Evolutionary conservation across 2,888 invertebrate genomes (phyloP), one percentile per base, ranked within the genome.

Genomic region (Argyresthia goedartella): DNA sequence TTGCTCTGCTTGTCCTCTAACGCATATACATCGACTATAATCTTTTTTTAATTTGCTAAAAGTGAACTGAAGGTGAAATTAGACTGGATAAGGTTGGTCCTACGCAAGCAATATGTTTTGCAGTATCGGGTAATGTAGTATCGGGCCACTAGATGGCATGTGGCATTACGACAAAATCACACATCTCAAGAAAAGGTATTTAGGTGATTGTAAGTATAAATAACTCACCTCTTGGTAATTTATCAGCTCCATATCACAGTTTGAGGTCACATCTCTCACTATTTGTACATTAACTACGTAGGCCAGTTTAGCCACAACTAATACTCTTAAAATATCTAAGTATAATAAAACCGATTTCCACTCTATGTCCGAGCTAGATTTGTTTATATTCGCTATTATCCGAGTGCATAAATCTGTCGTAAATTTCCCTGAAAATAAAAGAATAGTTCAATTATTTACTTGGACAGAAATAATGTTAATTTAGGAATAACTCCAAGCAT

Each of bases 221-320:
- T n/a, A n/a, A n/a, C n/a, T n/a, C 25, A 84, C 69, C 34, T 85
- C 81, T 69, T 80, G 76, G 62, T 82, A 67, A 61, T 71, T 76
- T 56, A 76, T 59, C 15, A 63, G 62, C 61, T 72, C 69, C 56
- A 71, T 80, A 81, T 85, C 85, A 81, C 82, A 82, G 80, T 69
- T n/a, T n/a, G n/a, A 62, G 51, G 68, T 71, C 54, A 67, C 61
- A 45, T 85, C 77, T 62, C 66, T 82, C 62, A 85, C 71, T 68
- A 80, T 76, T 81, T 82, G 80, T 76, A 85, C 85, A 75, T 86
- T 81, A 41, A 81, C 66, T 53, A 87, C 80, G 54, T 78, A 81
- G 52, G 78, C 76, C 60, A 87, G 58, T 56, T 73, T 71, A 0
- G 81, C 73, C 61, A 81, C 62, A 45, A 82, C 78, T 69, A 86